A percentile compares a stretch with the other conserved stretches of the same genome.
These are phyloP conservation scores for Ophion costatus DNA, from an alignment of 2,888 invertebrate species.

Conservation along the genomic window DNA sequence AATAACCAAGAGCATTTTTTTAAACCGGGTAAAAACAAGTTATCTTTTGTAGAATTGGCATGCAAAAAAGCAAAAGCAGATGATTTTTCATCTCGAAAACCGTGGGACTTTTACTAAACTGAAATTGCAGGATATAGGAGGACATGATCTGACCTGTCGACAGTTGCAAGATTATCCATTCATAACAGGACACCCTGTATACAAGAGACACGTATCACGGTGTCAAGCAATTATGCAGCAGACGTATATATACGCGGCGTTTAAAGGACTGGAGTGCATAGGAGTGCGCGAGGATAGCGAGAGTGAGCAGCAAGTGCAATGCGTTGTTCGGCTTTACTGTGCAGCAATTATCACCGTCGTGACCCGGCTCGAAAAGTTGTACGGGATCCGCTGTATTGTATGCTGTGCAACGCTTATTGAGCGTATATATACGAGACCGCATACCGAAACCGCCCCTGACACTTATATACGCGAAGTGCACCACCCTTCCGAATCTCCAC, in stretches of 20 bases:
- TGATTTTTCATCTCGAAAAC: too few species aligned
- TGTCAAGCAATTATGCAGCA: slow-evolving; percentile 39
- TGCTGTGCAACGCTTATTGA: neutral
- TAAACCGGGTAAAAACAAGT: too few species aligned
- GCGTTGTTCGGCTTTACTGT: slow-evolving; percentile 69
- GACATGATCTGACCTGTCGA: too few species aligned
- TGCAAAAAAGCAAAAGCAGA: too few species aligned
- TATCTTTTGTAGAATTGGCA: too few species aligned
- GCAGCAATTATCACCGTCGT: slow-evolving; percentile 68
- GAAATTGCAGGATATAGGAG: too few species aligned
- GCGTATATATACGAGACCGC: slow-evolving; percentile 28
- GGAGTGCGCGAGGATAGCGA: slow-evolving; percentile 57
- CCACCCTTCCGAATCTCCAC: neutral
- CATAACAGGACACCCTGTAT: too few species aligned
- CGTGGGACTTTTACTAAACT: too few species aligned
- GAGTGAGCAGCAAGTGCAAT: slow-evolving; percentile 63
- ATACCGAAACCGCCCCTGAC: slow-evolving; percentile 25
- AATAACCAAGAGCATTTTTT: too few species aligned
- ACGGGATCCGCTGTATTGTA: slow-evolving; percentile 21
- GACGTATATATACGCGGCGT: neutral
- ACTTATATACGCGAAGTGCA: neutral
- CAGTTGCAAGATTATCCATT: too few species aligned
- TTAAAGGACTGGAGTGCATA: slow-evolving; percentile 18
- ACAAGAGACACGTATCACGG: slow-evolving; percentile 25
- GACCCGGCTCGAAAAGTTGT: slow-evolving; percentile 66